Evolutionary conservation across 2,113 vertebrate species (phyloP).

Genomic region (Labeo rohita): DNA sequence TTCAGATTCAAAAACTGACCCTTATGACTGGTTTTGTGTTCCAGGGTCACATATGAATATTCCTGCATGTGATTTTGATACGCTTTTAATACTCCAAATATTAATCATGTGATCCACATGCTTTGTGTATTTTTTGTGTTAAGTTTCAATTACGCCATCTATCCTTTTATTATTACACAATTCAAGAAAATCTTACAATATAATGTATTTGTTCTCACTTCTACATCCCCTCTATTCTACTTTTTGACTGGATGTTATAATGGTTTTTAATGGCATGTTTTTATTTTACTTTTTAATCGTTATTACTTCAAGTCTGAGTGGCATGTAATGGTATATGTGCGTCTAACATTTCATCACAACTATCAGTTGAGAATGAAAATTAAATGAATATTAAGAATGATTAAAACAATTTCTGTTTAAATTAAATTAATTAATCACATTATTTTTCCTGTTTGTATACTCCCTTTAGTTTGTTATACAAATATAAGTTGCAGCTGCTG

Average conservation of each 20-base stretch:
- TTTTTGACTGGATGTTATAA: not conserved
- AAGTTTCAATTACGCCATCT: too few relatives aligned
- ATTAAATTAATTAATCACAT: too few relatives aligned
- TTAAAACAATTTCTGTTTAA: not conserved
- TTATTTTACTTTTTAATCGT: not conserved
- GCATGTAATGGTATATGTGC: too few relatives aligned
- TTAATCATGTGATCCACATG: not conserved
- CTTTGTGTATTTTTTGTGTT: not conserved
- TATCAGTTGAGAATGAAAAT: not conserved
- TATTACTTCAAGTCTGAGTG: not conserved
- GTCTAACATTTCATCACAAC: not conserved
- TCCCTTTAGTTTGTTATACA: too few relatives aligned
- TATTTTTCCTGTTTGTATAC: too few relatives aligned
- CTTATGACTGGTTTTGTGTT: too few relatives aligned
- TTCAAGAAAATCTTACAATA: too few relatives aligned
- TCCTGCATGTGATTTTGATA: not conserved
- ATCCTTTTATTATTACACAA: too few relatives aligned
- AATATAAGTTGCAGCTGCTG: too few relatives aligned
- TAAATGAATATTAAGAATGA: not conserved
- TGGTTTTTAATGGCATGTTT: not conserved
- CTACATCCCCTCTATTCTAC: not conserved
- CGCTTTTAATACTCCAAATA: not conserved
- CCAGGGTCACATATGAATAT: not conserved
- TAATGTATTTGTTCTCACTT: not conserved
- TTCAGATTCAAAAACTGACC: too few relatives aligned